These are phyloP conservation scores for Acanthosepion pharaonis DNA, from an alignment of 2,888 invertebrate genomes.

Conservation along the genomic window DNA sequence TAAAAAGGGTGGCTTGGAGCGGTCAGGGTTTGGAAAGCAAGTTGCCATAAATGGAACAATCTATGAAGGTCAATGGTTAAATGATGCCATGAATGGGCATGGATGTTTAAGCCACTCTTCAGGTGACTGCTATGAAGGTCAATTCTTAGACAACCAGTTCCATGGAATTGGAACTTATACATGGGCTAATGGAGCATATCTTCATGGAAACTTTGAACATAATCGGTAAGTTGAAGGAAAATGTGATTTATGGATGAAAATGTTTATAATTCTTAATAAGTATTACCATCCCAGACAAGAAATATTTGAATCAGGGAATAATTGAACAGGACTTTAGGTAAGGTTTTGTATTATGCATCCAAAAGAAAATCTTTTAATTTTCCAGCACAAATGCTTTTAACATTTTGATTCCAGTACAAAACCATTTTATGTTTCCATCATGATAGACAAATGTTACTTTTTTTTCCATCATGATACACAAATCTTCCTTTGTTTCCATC, in stretches of 20 bases:
- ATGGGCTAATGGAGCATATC: constrained; percentile 73
- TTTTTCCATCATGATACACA: too few relatives aligned
- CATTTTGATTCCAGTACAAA: too few relatives aligned
- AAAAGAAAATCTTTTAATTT: too few relatives aligned
- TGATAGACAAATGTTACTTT: too few relatives aligned
- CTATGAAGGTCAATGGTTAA: constrained; percentile 70
- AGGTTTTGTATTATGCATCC: too few relatives aligned
- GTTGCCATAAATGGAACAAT: constrained; percentile 66
- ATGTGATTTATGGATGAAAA: not conserved
- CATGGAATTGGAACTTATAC: constrained; percentile 71
- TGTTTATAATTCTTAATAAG: too few relatives aligned
- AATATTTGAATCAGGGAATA: too few relatives aligned
- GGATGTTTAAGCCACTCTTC: constrained; percentile 68
- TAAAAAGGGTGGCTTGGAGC: constrained; percentile 66
- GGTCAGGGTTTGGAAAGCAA: constrained; percentile 69
- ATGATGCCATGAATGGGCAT: constrained; percentile 73
- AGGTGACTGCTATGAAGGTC: constrained; percentile 71
- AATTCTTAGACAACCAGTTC: constrained; percentile 72
- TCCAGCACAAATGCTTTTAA: too few relatives aligned
- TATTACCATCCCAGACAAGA: too few relatives aligned
- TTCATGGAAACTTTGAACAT: constrained; percentile 72
- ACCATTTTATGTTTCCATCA: too few relatives aligned
- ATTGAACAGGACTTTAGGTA: too few relatives aligned
- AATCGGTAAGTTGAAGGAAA: constrained; percentile 65
- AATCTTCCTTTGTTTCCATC: too few relatives aligned